phyloP scores from a whole-genome alignment of 1,140 invertebrate species.

The Tetragonula clypearis region DNA sequence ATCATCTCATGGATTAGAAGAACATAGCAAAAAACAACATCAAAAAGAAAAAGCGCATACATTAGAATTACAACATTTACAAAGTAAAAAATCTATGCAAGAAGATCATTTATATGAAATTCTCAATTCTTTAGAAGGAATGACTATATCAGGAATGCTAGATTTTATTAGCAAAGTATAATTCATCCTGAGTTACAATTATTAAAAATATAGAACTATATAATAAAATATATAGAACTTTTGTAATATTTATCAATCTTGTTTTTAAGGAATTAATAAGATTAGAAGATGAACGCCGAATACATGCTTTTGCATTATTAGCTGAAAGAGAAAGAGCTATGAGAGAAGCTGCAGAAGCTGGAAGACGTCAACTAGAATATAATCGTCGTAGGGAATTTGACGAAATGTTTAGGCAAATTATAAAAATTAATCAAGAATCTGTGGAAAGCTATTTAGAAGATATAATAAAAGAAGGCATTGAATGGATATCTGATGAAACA shows the following conservation, averaged over 20 bases:
- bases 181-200: slow-evolving; percentile 19
- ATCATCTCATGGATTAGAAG: slow-evolving; percentile 84
- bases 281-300: slow-evolving; percentile 87
- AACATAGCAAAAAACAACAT: slow-evolving; percentile 78
- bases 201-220: background rate
- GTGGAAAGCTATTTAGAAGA: slow-evolving; percentile 86
- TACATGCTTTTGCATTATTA: slow-evolving; percentile 87
- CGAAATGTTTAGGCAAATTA: slow-evolving; percentile 88
- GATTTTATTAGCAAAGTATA: slow-evolving; percentile 86
- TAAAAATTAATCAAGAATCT: slow-evolving; percentile 83
- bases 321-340: slow-evolving; percentile 86
- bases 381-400: slow-evolving; percentile 86
- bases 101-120: slow-evolving; percentile 81
- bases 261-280: slow-evolving; percentile 84
- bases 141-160: slow-evolving; percentile 84
- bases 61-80: slow-evolving; percentile 76
- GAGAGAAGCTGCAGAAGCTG: slow-evolving; percentile 88
- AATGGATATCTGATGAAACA: slow-evolving; percentile 83
- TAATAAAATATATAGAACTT: background rate
- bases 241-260: background rate
- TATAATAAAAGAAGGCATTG: slow-evolving; percentile 84
- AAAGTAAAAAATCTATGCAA: slow-evolving; percentile 69
- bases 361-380: slow-evolving; percentile 86
- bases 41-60: slow-evolving; percentile 80
- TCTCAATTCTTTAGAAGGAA: slow-evolving; percentile 84